Evolutionary conservation across 2,113 vertebrate genomes (phyloP).

Genomic region (Ageneiosus marmoratus): DNA sequence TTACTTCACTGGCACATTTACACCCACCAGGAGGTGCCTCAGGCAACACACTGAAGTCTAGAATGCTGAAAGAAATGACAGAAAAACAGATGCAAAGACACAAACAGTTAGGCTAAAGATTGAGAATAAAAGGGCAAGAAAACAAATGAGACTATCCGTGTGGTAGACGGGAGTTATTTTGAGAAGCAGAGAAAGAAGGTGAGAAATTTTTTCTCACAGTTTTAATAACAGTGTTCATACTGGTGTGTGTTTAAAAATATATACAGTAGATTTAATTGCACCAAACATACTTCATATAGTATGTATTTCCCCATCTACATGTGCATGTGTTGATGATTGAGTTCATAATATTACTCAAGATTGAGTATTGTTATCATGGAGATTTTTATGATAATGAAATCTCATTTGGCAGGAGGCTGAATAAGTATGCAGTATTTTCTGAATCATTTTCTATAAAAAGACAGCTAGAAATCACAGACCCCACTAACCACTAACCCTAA

Average conservation of each 20-base stretch:
- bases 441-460: neutral
- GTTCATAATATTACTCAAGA: neutral
- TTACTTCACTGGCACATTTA: conserved; percentile 9
- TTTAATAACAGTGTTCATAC: neutral
- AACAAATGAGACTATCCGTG: neutral
- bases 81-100: conserved; percentile 11
- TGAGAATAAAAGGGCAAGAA: neutral
- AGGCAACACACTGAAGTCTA: conserved; percentile 10
- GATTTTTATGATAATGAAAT: no score
- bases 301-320: neutral
- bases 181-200: neutral
- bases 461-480: neutral
- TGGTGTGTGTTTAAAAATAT: neutral
- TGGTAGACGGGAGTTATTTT: conserved; percentile 9
- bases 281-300: neutral
- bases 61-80: neutral
- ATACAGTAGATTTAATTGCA: neutral
- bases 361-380: neutral
- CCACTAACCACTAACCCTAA: no score
- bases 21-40: conserved; percentile 11
- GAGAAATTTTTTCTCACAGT: neutral
- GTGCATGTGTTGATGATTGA: neutral
- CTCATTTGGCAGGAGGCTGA: neutral
- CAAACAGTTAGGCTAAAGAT: conserved; percentile 7
- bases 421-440: neutral